Base-by-base conservation (phyloP, 2,888 invertebrate genomes). In the Epistrophe grossulariae region DNA sequence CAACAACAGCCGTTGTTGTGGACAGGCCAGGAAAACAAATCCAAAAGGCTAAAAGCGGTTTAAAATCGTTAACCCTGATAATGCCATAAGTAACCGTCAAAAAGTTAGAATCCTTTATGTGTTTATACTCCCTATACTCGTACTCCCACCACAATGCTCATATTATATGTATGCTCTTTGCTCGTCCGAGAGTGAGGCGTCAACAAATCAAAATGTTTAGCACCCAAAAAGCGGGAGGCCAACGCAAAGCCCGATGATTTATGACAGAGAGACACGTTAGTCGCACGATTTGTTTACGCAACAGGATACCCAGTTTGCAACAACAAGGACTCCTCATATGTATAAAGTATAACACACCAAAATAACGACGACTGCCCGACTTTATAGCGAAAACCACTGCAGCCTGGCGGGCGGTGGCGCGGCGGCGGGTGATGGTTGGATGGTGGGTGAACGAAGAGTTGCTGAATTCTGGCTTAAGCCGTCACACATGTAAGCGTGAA, bases 21-120 rank as follows among this genome's bases (percentile, higher is more conserved):
- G 62, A 62, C 62, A 62, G 40, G 62, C 40, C 8, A 62, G 40
- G 24, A 62, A 62, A 43, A 40, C 43, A n/a, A 40, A 9, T 40
- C 13, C 24, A 66, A 55, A n/a, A 35, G 50, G 70, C 71, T 76
- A 74, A 79, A 71, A 87, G 82, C 87, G 87, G 83, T 83, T 80
- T 83, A 79, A 87, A 87, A 87, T 79, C 79, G 83, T 76, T 72
- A 78, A 72, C 83, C 76, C 79, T 66, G 83, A 83, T 87, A 87
- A 87, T 83, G 87, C 82, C 87, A 87, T 87, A 83, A 87, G 87
- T 87, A 87, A 87, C 87, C 79, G 87, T 87, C 87, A 87, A 79
- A 87, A 83, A 68, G 79, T 71, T 76, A 66, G 62, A 66, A 70
- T 70, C 55, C 55, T 40, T 55, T 83, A 87, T 82, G 40, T 24